Conservation (phyloP, 1,140 invertebrate species). For the Nilaparvata lugens region DNA sequence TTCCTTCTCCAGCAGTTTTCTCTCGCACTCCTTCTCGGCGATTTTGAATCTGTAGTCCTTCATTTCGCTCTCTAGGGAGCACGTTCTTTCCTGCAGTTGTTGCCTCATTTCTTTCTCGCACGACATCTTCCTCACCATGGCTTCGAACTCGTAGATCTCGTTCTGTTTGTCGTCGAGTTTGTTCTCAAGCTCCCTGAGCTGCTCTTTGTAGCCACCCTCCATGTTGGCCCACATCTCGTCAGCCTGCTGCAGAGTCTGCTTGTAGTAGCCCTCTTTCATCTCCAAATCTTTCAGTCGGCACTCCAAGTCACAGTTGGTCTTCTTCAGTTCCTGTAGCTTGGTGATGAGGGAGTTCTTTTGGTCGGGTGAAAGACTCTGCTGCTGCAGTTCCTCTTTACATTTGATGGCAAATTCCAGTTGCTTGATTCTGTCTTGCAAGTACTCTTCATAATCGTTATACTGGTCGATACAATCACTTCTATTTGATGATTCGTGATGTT, state of each 20-base stretch:
- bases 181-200: constrained; percentile 34
- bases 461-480: neutral
- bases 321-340: neutral
- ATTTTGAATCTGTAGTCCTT: neutral
- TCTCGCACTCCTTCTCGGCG: constrained; percentile 1
- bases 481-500: neutral
- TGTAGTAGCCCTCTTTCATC: constrained; percentile 48
- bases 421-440: neutral
- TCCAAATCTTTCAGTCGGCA: constrained; percentile 30
- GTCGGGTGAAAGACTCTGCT: neutral
- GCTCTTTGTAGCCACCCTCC: constrained; percentile 50
- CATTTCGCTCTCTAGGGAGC: constrained; percentile 14
- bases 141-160: constrained; percentile 18
- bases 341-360: neutral
- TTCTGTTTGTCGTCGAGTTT: constrained; percentile 29
- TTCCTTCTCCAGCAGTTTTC: constrained; percentile 11
- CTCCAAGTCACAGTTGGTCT: constrained; percentile 21
- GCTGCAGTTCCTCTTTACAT: neutral
- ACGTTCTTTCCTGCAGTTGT: constrained; percentile 15
- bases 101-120: constrained; percentile 12
- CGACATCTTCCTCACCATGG: constrained; percentile 10
- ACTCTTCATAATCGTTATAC: neutral
- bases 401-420: constrained; percentile 1
- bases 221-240: constrained; percentile 63
- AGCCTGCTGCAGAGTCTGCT: constrained; percentile 61